Conservation (phyloP, 2,888 invertebrate genomes). For the Auanema sp. region DNA sequence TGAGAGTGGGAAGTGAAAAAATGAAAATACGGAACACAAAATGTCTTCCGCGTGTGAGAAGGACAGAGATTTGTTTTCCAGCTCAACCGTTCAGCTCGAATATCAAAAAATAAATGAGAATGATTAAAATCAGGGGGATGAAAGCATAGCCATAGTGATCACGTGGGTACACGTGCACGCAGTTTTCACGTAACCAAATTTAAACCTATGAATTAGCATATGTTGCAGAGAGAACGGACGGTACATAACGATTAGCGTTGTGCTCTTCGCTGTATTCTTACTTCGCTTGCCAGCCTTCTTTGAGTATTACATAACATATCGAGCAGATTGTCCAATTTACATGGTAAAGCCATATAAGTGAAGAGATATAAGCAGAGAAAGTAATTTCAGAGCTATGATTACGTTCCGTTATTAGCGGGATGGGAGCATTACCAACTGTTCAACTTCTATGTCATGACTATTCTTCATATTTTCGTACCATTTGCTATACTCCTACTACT, state of each 20-base stretch:
- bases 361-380: too few species aligned
- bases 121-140: too few species aligned
- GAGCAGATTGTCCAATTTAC: conserved; percentile 44
- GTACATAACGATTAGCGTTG: conserved; percentile 30
- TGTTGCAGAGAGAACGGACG: conserved; percentile 43
- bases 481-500: conserved; percentile 45
- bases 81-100: too few species aligned
- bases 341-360: conserved; percentile 24
- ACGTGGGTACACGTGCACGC: neutral
- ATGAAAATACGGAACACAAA: too few species aligned
- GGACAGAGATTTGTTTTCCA: too few species aligned
- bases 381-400: conserved; percentile 42
- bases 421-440: conserved; percentile 48
- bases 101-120: too few species aligned
- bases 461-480: conserved; percentile 50
- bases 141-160: too few species aligned
- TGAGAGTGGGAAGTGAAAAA: too few species aligned
- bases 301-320: conserved; percentile 49
- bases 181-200: neutral
- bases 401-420: conserved; percentile 42
- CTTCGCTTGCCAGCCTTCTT: conserved; percentile 52
- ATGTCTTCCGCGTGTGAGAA: too few species aligned
- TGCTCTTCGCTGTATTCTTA: conserved; percentile 31
- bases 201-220: neutral
- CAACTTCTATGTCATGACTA: conserved; percentile 55